A percentile compares a stretch with the other conserved stretches of the same genome.
Conservation (phyloP, 2,113 vertebrate species). For the Ptyas mucosa region DNA sequence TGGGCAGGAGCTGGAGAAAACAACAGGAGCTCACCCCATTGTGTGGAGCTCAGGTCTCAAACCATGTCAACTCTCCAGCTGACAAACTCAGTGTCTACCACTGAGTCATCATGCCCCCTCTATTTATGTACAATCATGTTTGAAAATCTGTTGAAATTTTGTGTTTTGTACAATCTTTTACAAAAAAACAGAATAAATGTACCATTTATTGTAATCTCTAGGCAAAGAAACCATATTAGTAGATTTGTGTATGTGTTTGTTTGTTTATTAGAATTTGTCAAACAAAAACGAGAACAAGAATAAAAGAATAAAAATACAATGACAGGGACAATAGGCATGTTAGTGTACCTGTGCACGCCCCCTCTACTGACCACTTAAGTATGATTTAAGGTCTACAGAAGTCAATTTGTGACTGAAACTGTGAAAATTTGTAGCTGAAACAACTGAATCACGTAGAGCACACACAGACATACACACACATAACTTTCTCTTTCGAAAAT, state of each 20-base stretch:
- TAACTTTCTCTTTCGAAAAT: conserved; percentile 37
- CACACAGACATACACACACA: not conserved
- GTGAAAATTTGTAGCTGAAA: no score
- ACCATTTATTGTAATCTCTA: not conserved
- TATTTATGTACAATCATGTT: not conserved
- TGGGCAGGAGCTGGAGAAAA: not conserved
- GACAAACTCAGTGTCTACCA: not conserved
- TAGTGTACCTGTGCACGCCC: no score
- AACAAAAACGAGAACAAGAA: no score
- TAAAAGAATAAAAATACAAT: no score
- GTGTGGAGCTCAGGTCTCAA: not conserved
- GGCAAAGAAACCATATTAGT: not conserved
- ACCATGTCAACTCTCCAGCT: not conserved
- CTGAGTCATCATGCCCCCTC: not conserved
- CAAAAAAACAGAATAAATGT: not conserved
- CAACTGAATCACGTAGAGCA: not conserved
- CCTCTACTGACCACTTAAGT: no score
- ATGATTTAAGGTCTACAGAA: no score
- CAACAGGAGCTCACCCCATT: not conserved
- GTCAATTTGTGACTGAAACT: no score
- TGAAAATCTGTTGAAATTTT: not conserved
- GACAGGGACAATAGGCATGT: no score
- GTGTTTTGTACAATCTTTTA: not conserved
- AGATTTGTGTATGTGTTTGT: not conserved
- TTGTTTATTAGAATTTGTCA: no score